Conservation (phyloP, 2,797 vertebrate genomes). For the Anisognathus igniventris region DNA sequence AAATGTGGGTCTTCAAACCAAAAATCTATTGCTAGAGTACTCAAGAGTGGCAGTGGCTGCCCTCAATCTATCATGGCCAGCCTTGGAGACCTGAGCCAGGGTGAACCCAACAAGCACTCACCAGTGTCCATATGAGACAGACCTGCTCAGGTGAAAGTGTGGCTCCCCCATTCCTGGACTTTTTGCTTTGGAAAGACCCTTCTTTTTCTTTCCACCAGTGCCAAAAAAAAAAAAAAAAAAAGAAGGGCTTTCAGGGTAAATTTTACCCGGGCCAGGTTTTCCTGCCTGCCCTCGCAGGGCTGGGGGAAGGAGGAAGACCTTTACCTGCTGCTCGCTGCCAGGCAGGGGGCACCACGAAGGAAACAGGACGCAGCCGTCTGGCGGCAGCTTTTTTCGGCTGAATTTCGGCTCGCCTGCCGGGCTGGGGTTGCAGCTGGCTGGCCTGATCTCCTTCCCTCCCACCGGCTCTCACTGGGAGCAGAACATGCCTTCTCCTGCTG, state of each 20-base stretch:
- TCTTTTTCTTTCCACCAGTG: neutral
- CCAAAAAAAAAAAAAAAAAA: too few relatives aligned
- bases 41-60: neutral
- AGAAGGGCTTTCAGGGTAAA: neutral
- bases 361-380: neutral
- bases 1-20: neutral
- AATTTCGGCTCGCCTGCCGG: conserved; percentile 4
- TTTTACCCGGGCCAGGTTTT: neutral
- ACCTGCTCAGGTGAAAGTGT: neutral
- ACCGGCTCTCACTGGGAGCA: conserved; percentile 16
- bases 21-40: neutral
- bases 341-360: neutral
- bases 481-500: conserved; percentile 57
- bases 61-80: neutral
- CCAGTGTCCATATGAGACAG: rapidly evolving
- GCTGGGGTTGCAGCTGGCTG: conserved; percentile 52
- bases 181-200: neutral
- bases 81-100: neutral
- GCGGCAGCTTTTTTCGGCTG: neutral
- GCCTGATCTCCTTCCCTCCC: conserved; percentile 33
- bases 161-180: neutral
- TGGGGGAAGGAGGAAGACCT: neutral
- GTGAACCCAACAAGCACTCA: neutral
- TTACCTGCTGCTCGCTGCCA: neutral
- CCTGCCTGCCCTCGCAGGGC: neutral